Evolutionary conservation across 1,140 invertebrate species (phyloP), one percentile per base, ranked within the genome.

Genomic region (Psilanteris sp.): DNA sequence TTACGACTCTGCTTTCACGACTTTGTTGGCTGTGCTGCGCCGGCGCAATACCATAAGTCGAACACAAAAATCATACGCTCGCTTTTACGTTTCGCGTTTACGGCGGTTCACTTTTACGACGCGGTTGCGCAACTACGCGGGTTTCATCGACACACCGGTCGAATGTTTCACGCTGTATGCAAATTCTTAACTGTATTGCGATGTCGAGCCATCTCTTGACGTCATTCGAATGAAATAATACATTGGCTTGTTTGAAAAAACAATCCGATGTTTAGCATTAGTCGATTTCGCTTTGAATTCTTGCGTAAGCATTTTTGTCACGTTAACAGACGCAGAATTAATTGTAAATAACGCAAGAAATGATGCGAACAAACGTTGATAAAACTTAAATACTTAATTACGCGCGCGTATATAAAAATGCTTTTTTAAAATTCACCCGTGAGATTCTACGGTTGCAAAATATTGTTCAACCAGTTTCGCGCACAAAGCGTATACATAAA

Each of bases 51-150:
- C 54, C 22, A 61, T 61, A 71, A 71, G 36, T 61, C 41, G 68
- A 55, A 55, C 57, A 41, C 59, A 72, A 73, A 73, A 73, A 67
- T 66, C 68, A 29, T 44, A 52, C 32, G 46, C 52, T 59, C 34
- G 52, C 52, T 41, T 67, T 67, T 68, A 41, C 29, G 34, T 8
- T 59, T 20, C n/a, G 44, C 43, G 54, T 50, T 70, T 59, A 37
- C 36, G 43, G 18, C 48, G 24, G 18, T n/a, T 7, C 14, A 72
- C 68, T 55, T 72, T 62, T 72, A 55, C 57, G 34, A 55, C 9
- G 34, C 24, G 11, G 18, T 64, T 73, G 52, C 44, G 52, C 59
- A 73, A 73, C 44, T 15, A 15, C 43, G 27, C 50, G 39, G 15
- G 13, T 24, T 44, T 9, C 41, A 32, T 59, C 64, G 41, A 34